These are phyloP conservation scores for Thera obeliscata DNA, from an alignment of 2,888 invertebrate species.

Conservation along the genomic window DNA sequence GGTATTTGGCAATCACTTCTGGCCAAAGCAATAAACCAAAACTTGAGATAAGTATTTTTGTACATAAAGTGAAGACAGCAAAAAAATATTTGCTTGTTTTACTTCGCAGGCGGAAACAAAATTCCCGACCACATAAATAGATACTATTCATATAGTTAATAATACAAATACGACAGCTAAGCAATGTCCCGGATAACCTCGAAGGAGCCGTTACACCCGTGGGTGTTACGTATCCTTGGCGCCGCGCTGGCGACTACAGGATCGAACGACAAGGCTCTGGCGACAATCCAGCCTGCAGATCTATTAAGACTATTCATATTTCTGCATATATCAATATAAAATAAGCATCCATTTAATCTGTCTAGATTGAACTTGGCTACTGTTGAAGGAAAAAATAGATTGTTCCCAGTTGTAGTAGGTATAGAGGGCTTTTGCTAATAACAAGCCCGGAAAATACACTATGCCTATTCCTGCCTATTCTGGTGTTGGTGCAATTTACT, in stretches of 20 bases:
- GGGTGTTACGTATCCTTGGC: constrained; percentile 47
- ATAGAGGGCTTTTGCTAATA: too few relatives aligned
- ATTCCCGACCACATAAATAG: too few relatives aligned
- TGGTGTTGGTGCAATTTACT: too few relatives aligned
- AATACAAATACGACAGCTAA: constrained; percentile 40
- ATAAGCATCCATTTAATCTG: background rate
- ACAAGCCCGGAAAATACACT: too few relatives aligned
- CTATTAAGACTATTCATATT: constrained; percentile 47
- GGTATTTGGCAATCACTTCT: too few relatives aligned
- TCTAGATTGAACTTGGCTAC: background rate
- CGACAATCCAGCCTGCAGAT: constrained; percentile 59
- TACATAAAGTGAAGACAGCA: too few relatives aligned
- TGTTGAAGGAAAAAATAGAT: background rate
- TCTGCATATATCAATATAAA: background rate
- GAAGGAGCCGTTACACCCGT: constrained; percentile 49
- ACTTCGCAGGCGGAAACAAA: too few relatives aligned
- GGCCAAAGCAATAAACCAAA: too few relatives aligned
- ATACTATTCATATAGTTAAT: constrained; percentile 2
- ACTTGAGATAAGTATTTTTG: too few relatives aligned
- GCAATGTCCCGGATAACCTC: constrained; percentile 52
- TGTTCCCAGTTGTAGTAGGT: too few relatives aligned
- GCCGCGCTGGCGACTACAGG: constrained; percentile 60
- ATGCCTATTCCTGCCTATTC: too few relatives aligned
- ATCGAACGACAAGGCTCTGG: constrained; percentile 60
- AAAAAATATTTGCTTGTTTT: too few relatives aligned